Conservation (phyloP, 2,888 invertebrate species). For the Exocentrus adspersus region DNA sequence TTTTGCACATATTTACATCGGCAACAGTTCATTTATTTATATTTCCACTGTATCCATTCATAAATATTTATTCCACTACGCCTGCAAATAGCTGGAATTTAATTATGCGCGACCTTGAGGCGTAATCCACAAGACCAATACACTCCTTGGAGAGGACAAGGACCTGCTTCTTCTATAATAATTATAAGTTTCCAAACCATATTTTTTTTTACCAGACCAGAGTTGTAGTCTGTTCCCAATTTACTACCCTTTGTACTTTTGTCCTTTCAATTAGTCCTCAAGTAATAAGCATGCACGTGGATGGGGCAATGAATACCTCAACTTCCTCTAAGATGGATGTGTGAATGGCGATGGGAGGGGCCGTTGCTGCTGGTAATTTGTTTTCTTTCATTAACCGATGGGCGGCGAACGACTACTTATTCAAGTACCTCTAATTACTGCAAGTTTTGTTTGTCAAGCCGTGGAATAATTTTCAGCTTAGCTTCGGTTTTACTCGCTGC, state of each 20-base stretch:
- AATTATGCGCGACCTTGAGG: constrained; percentile 47
- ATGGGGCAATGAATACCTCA: constrained; percentile 28
- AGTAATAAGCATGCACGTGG: constrained; percentile 25
- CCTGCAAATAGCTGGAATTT: constrained; percentile 47
- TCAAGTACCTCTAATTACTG: constrained; percentile 33
- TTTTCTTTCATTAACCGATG: constrained; percentile 33
- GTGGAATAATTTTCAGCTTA: no score
- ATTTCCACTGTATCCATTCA: constrained; percentile 46
- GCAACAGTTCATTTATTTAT: constrained; percentile 27
- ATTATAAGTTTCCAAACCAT: constrained; percentile 31
- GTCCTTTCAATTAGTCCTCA: constrained; percentile 29
- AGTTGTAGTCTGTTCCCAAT: constrained; percentile 15
- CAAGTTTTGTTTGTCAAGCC: constrained; percentile 23
- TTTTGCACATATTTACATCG: constrained; percentile 3
- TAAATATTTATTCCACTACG: constrained; percentile 48
- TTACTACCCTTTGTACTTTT: constrained; percentile 23
- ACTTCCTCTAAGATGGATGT: constrained; percentile 40
- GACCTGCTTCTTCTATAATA: constrained; percentile 46
- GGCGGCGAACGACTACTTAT: constrained; percentile 32
- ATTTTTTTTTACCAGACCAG: no score
- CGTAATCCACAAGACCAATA: constrained; percentile 48
- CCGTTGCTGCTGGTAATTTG: constrained; percentile 7
- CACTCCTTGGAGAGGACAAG: constrained; percentile 47
- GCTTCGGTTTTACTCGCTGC: no score
- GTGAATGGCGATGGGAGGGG: constrained; percentile 39